Conservation (phyloP, 2,113 vertebrate genomes). For the Sclerurus mexicanus region DNA sequence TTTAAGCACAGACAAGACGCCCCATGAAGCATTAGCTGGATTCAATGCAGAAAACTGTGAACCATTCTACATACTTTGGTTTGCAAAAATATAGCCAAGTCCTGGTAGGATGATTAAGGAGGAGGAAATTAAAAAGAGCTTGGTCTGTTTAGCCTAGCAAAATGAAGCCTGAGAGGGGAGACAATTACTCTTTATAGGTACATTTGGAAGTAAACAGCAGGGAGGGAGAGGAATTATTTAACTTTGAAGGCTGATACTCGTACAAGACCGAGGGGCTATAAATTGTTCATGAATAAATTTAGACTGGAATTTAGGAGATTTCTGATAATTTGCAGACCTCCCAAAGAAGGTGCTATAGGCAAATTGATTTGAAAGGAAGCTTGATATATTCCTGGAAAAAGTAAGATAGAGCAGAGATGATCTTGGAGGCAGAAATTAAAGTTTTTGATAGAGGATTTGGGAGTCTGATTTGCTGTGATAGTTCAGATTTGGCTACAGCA, state of each 20-base stretch:
- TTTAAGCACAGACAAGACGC: not conserved
- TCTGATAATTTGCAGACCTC: constrained; percentile 4
- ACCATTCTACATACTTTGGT: not conserved
- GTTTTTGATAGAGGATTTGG: not conserved
- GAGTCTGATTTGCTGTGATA: not conserved
- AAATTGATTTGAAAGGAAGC: not conserved
- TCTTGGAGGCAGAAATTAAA: constrained; percentile 1
- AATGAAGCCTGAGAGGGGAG: constrained; percentile 18
- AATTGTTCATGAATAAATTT: constrained; percentile 66
- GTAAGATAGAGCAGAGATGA: not conserved
- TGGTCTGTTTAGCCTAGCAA: constrained; percentile 14
- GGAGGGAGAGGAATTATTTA: constrained; percentile 43
- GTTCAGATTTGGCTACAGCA: not conserved
- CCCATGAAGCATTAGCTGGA: not conserved
- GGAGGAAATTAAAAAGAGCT: constrained; percentile 47
- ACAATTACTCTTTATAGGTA: constrained; percentile 37
- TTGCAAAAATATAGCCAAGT: not conserved
- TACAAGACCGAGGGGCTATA: not conserved
- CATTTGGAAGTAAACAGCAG: constrained; percentile 45
- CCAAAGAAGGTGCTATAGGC: not conserved
- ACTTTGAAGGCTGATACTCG: constrained; percentile 7
- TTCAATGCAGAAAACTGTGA: not conserved
- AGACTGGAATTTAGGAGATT: constrained; percentile 31
- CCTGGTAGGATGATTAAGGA: not conserved
- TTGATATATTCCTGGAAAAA: not conserved